Conservation (phyloP, 2,113 vertebrate species). For the Lepus timidus region DNA sequence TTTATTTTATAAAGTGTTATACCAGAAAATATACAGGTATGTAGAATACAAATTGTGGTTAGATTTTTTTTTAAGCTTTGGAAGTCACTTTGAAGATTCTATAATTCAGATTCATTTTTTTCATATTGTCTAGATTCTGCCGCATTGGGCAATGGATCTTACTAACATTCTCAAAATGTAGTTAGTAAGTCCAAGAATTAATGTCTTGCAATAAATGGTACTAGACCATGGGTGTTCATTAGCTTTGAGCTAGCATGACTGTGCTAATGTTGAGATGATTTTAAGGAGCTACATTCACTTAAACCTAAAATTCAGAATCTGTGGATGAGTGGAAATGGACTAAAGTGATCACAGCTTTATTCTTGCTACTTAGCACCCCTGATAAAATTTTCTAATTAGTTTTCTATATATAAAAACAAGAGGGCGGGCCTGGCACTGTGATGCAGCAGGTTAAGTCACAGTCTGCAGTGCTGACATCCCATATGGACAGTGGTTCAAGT, state of each 20-base stretch:
- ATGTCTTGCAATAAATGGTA: not conserved
- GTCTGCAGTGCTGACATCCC: no score
- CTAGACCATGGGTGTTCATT: not conserved
- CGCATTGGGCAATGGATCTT: not conserved
- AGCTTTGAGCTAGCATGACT: not conserved
- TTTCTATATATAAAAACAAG: not conserved
- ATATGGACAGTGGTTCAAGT: no score
- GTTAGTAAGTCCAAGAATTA: not conserved
- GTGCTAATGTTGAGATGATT: not conserved
- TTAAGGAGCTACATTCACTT: not conserved
- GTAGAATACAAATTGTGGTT: not conserved
- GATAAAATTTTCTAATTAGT: constrained; percentile 19
- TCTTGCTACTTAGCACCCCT: not conserved
- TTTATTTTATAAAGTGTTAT: constrained; percentile 35
- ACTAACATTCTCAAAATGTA: not conserved
- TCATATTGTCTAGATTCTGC: not conserved
- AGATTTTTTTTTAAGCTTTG: constrained; percentile 31
- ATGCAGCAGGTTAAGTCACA: no score
- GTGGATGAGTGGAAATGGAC: not conserved
- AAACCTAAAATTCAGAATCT: not conserved
- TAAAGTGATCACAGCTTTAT: not conserved
- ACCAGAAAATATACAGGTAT: not conserved
- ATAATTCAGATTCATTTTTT: not conserved
- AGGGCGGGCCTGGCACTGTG: no score
- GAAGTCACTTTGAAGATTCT: not conserved